Evolutionary conservation across 2,113 vertebrate genomes (phyloP), one percentile per base, ranked within the genome.

Genomic region (Salminus brasiliensis): DNA sequence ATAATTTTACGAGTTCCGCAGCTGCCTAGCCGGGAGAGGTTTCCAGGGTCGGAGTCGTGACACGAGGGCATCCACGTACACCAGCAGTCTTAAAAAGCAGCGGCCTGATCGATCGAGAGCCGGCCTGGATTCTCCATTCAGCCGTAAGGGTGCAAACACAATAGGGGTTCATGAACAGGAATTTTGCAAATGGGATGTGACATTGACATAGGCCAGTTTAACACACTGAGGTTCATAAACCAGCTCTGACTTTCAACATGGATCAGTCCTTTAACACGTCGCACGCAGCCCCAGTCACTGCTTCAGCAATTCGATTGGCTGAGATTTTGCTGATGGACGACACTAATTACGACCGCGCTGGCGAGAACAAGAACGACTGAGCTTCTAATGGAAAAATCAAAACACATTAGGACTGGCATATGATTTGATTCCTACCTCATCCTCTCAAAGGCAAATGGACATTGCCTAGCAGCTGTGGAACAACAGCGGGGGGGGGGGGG

Each of bases 341-440:
- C 86, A 86, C 85, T 90, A 92, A 92, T 93, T 91, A 90, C 84
- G 68, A 86, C 85, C 80, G 75, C 79, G 83, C 71, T 82, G 43
- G 63, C 62, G 69, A 78, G 84, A 84, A 88, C 76, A 86, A 86
- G 81, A 90, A 92, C 75, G 84, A 88, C 89, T 88, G 74, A 85
- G 76, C 76, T 86, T 81, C 87, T 91, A 92, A 91, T 93, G 88
- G 86, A 79, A 90, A 91, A 93, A 92, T 92, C 91, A 91, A 92
- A 92, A 90, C 87, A 88, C 88, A 91, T 92, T 91, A 92, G 85
- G 80, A 83, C 83, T 86, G 85, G 76, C 84, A 89, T 88, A 88
- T 84, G 63, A 87, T 90, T 90, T 82, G 80, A 90, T 88, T 88
- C 88, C 85, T 85, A 83, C 87, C 90, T 82, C 10, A 84, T 81